Evolutionary conservation across 2,113 vertebrate genomes (phyloP).

Genomic region (Sapayoa aenigma): DNA sequence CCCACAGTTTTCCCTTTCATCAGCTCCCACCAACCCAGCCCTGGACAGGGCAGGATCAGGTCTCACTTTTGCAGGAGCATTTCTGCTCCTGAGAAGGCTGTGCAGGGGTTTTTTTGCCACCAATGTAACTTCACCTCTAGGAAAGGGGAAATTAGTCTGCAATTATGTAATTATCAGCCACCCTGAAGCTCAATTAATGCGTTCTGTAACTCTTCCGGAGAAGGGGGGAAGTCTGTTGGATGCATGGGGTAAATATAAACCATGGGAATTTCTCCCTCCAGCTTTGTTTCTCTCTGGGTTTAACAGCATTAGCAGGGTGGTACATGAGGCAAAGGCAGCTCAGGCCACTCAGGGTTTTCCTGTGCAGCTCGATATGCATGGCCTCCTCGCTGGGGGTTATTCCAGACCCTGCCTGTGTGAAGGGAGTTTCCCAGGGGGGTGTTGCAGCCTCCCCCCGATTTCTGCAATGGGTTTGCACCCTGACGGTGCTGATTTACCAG

Average conservation of each 20-base stretch:
- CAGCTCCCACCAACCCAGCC: background rate
- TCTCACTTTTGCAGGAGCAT: rapidly evolving
- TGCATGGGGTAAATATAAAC: rapidly evolving
- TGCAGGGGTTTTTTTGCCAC: background rate
- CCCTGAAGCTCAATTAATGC: conserved; percentile 4
- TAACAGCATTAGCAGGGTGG: rapidly evolving
- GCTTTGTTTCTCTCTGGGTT: background rate
- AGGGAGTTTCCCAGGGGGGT: background rate
- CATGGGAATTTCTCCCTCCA: background rate
- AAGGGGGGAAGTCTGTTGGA: background rate
- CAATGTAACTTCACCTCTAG: background rate
- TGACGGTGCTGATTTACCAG: background rate
- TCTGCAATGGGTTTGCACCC: background rate
- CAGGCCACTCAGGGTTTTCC: background rate
- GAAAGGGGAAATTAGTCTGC: conserved; percentile 31
- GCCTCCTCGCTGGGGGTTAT: background rate
- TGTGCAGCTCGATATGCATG: rapidly evolving
- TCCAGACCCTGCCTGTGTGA: background rate
- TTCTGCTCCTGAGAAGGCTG: background rate
- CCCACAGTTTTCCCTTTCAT: background rate
- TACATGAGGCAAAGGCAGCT: background rate
- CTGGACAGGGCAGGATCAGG: background rate
- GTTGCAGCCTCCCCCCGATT: background rate
- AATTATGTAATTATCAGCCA: conserved; percentile 33
- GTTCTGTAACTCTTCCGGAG: background rate